Evolutionary conservation across 2,888 invertebrate genomes (phyloP).

Genomic region (Hydriomena furcata): DNA sequence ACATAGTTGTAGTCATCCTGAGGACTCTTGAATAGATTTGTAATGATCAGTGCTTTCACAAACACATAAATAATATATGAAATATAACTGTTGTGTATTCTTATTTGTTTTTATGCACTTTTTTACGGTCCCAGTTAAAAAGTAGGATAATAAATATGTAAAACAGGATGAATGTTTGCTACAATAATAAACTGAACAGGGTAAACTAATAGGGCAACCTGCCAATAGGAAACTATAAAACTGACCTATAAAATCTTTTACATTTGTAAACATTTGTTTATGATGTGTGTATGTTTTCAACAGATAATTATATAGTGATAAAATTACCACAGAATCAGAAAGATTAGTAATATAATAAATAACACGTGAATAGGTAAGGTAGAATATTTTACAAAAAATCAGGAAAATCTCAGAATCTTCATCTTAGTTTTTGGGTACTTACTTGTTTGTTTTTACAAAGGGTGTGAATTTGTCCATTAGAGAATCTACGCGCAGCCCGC

Average conservation of each 20-base stretch:
- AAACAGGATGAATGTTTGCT: too few relatives aligned
- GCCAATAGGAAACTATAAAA: slow-evolving; percentile 23
- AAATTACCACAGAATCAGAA: neutral
- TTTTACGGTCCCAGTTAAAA: too few relatives aligned
- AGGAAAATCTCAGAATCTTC: too few relatives aligned
- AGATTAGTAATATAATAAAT: neutral
- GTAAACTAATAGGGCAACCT: slow-evolving; percentile 24
- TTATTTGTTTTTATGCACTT: too few relatives aligned
- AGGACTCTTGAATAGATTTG: too few relatives aligned
- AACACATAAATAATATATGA: too few relatives aligned
- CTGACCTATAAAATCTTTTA: slow-evolving; percentile 19
- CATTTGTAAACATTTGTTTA: slow-evolving; percentile 6
- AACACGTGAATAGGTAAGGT: neutral
- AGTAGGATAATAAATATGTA: too few relatives aligned
- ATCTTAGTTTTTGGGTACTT: slow-evolving; percentile 36
- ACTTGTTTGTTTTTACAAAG: slow-evolving; percentile 75
- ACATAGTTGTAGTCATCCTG: too few relatives aligned
- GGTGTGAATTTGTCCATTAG: slow-evolving; percentile 76
- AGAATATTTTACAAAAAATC: too few relatives aligned
- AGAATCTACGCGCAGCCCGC: slow-evolving; percentile 63
- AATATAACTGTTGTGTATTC: too few relatives aligned
- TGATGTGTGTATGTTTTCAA: slow-evolving; percentile 2
- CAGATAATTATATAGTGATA: slow-evolving; percentile 4
- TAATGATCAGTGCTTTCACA: too few relatives aligned
- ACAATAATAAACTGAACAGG: slow-evolving; percentile 23